Conservation (phyloP, 2,888 invertebrate species). For the Orchesella flavescens region DNA sequence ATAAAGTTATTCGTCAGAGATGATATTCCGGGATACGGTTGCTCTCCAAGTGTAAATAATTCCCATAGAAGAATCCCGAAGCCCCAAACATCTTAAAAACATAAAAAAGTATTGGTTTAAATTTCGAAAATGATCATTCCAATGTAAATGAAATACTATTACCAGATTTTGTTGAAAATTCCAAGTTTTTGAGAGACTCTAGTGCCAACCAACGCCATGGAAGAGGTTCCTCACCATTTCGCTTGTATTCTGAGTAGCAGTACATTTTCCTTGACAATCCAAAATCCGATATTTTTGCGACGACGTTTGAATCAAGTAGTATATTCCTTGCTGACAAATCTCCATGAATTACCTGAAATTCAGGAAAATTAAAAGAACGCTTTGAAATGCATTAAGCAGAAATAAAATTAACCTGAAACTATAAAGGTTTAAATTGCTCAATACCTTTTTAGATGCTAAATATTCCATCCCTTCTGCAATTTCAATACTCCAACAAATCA, state of each 20-base stretch:
- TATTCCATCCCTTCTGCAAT: constrained; percentile 51
- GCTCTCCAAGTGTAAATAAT: neutral
- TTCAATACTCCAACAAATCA: constrained; percentile 33
- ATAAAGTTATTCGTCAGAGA: constrained; percentile 5
- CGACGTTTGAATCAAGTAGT: constrained; percentile 33
- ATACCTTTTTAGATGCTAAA: constrained; percentile 16
- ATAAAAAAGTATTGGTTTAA: too few relatives aligned
- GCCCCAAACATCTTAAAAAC: constrained; percentile 24
- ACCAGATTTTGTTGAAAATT: constrained; percentile 28
- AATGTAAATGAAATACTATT: too few relatives aligned
- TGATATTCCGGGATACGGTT: neutral
- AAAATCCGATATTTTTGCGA: constrained; percentile 62
- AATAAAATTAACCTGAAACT: neutral
- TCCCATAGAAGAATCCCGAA: constrained; percentile 6
- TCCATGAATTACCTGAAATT: constrained; percentile 41
- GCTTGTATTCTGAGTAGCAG: neutral
- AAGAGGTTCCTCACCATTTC: neutral
- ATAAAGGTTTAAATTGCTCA: neutral
- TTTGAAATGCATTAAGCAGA: neutral
- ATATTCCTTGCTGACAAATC: constrained; percentile 63
- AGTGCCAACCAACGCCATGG: constrained; percentile 12
- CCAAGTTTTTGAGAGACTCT: constrained; percentile 28
- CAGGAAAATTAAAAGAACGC: too few relatives aligned
- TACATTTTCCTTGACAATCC: constrained; percentile 31
- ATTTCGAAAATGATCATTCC: too few relatives aligned